Evolutionary conservation across 2,797 vertebrate genomes (phyloP).

Genomic region (Ceryle rudis): DNA sequence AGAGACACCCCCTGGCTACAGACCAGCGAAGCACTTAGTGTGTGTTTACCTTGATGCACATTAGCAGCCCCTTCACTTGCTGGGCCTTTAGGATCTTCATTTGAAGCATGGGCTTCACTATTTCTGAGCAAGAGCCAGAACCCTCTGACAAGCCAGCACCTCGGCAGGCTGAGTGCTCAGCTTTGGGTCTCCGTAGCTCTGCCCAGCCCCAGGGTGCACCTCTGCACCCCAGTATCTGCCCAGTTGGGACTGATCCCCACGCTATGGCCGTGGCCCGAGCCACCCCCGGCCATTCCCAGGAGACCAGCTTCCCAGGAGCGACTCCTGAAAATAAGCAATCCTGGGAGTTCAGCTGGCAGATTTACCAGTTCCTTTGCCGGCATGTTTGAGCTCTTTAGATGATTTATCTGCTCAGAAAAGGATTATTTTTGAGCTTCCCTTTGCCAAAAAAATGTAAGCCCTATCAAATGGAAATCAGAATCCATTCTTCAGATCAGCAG

Average conservation of each 20-base stretch:
- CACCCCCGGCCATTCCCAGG: neutral
- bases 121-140: rapidly evolving
- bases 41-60: rapidly evolving
- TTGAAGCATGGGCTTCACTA: rapidly evolving
- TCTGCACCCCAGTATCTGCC: rapidly evolving
- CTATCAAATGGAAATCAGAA: constrained; percentile 66
- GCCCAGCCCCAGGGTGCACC: neutral
- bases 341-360: neutral
- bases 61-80: neutral
- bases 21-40: neutral
- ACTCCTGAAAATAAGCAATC: neutral
- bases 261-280: rapidly evolving
- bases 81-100: rapidly evolving
- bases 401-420: constrained; percentile 58
- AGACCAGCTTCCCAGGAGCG: neutral
- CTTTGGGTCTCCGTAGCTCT: rapidly evolving
- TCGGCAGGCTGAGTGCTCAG: rapidly evolving
- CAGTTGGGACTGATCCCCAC: rapidly evolving
- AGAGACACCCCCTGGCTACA: neutral
- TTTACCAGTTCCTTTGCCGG: neutral
- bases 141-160: rapidly evolving
- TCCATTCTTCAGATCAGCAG: constrained; percentile 45
- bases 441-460: constrained; percentile 20
- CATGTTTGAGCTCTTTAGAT: constrained; percentile 2
- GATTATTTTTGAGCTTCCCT: constrained; percentile 61